phyloP scores from a whole-genome alignment of 1,140 invertebrate genomes.

The Cherax destructor region DNA sequence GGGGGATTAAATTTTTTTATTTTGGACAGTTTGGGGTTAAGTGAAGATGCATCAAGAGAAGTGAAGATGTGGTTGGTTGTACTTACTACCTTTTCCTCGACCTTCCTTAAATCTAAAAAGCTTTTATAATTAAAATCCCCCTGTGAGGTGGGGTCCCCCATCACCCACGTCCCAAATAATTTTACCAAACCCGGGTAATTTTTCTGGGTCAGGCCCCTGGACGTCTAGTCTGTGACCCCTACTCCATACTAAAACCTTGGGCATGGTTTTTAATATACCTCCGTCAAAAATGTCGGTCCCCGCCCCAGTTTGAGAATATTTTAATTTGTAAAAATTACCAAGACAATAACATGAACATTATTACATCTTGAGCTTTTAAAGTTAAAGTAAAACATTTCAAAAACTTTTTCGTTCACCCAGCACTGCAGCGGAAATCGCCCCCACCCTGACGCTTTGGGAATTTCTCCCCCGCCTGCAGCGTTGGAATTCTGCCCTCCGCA shows the following conservation, averaged over 20 bases:
- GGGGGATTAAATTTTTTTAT: too few relatives aligned
- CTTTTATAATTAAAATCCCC: neutral
- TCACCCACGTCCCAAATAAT: neutral
- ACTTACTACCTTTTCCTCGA: neutral
- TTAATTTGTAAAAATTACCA: too few relatives aligned
- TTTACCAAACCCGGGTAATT: neutral
- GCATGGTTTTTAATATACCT: neutral
- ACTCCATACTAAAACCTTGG: neutral
- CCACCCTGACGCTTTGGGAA: too few relatives aligned
- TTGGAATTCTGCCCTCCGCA: too few relatives aligned
- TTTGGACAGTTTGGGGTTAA: neutral
- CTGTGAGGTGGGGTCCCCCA: neutral
- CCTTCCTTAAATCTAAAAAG: neutral
- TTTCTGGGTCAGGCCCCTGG: neutral
- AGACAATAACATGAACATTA: too few relatives aligned
- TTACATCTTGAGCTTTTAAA: too few relatives aligned
- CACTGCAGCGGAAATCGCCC: too few relatives aligned
- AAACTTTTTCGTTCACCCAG: too few relatives aligned
- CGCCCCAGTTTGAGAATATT: too few relatives aligned
- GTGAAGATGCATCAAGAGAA: neutral
- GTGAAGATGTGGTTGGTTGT: neutral
- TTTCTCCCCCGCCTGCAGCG: too few relatives aligned
- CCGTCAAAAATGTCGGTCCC: neutral
- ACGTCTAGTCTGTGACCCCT: neutral
- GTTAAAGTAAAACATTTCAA: too few relatives aligned